Conservation (phyloP, 2,113 vertebrate species). For the Cromileptes altivelis region DNA sequence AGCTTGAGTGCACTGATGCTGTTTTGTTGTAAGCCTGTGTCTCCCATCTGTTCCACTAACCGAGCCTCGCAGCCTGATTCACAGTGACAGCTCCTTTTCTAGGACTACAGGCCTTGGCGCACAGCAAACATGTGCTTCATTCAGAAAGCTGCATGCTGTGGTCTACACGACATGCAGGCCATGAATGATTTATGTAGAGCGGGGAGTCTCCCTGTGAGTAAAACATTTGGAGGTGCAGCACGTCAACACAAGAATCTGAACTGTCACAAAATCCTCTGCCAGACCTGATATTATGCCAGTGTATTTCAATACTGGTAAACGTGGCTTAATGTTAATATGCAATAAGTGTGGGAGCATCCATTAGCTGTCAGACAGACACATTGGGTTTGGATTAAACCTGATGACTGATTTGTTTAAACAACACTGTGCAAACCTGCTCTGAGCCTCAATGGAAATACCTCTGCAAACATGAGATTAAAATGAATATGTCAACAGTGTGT, state of each 20-base stretch:
- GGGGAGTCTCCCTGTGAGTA: constrained; percentile 34
- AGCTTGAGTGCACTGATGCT: constrained; percentile 42
- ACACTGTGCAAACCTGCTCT: neutral
- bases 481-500: neutral
- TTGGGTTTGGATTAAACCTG: constrained; percentile 45
- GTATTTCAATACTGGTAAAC: neutral
- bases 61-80: constrained; percentile 50
- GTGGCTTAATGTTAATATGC: constrained; percentile 13
- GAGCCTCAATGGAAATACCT: neutral
- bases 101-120: constrained; percentile 35
- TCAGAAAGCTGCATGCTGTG: constrained; percentile 55
- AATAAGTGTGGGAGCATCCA: constrained; percentile 20
- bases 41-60: constrained; percentile 69
- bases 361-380: constrained; percentile 11
- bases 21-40: constrained; percentile 48
- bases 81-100: constrained; percentile 58
- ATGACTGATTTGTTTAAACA: constrained; percentile 12
- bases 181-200: constrained; percentile 50
- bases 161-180: constrained; percentile 46
- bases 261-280: neutral
- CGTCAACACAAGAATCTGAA: constrained; percentile 9
- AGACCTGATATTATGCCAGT: constrained; percentile 12
- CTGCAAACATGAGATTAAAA: neutral
- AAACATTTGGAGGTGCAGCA: constrained; percentile 23
- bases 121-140: constrained; percentile 66